Conservation (phyloP, 2,888 invertebrate genomes). For the Argyra leucocephala region DNA sequence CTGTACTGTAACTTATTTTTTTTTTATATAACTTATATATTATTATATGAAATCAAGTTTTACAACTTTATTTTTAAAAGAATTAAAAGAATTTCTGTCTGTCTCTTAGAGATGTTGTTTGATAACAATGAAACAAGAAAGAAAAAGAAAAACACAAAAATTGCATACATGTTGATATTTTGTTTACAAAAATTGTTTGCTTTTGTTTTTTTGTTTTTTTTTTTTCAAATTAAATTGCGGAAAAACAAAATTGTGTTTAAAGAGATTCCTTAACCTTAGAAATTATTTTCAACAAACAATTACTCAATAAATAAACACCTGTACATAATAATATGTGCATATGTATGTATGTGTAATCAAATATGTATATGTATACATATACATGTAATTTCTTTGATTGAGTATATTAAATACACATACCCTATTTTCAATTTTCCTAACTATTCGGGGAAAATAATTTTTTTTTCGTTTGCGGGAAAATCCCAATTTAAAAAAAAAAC, state of each 20-base stretch:
- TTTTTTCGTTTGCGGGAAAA: background rate
- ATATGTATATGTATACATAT: too few species aligned
- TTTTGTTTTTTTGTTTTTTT: background rate
- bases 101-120: background rate
- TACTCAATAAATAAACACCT: too few species aligned
- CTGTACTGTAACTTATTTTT: too few species aligned
- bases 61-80: background rate
- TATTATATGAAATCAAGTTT: background rate
- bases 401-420: too few species aligned
- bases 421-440: too few species aligned
- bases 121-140: background rate
- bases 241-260: background rate
- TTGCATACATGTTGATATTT: conserved; percentile 26
- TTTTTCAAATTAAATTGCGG: background rate
- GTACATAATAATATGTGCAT: too few species aligned
- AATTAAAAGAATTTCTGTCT: conserved; percentile 6
- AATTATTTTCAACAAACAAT: background rate
- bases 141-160: background rate
- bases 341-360: too few species aligned
- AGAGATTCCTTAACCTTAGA: background rate
- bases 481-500: background rate
- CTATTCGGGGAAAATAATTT: too few species aligned
- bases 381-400: too few species aligned
- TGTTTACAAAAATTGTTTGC: conserved; percentile 21
- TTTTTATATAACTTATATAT: too few species aligned